Base-by-base conservation (phyloP, 2,888 invertebrate species). In the Drosophila suboccidentalis region DNA sequence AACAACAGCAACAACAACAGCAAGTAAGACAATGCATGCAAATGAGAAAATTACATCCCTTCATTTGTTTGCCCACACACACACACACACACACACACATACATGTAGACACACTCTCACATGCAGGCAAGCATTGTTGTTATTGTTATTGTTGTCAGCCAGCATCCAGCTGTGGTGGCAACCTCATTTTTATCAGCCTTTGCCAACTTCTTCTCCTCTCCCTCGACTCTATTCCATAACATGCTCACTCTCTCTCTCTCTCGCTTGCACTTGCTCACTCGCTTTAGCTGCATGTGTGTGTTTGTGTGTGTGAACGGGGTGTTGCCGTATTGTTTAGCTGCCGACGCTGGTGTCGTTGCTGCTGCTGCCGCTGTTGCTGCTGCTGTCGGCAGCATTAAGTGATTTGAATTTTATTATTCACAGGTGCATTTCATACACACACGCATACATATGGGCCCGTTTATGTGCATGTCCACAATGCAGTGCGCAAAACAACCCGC, bases 11-110 rank as follows among this genome's bases (percentile, higher is more conserved):
- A 36, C 49, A 67, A 29, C 32, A 47, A 19, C 51, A 62, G 54
- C 43, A 68, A 70, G 77, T 51, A 73, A 79, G 82, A 85, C 86
- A 82, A 85, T 79, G 77, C 73, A 83, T 71, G 87, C 76, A 90
- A 90, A 87, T 90, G 87, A 87, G 90, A 90, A 87, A 91, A 91
- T 91, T 91, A 90, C 91, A 92, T 92, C 92, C 91, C 92, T 92
- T 92, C 91, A 92, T 91, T 92, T 91, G 87, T 90, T 92, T 91
- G 90, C 60, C 60, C 55, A 51, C 60, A 72, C 73, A 73, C 68
- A 65, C 69, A 65, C 68, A 65, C 53, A 68, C 34, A 61, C 49
- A 53, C 34, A 50, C 26, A 58, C 50, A 51, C n/a, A 46, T 17
- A 46, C 34, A 19, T 36, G 49, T 44, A 41, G 34, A 46, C 15